phyloP scores from a whole-genome alignment of 2,797 vertebrate genomes.

The Myripristis jacobus region DNA sequence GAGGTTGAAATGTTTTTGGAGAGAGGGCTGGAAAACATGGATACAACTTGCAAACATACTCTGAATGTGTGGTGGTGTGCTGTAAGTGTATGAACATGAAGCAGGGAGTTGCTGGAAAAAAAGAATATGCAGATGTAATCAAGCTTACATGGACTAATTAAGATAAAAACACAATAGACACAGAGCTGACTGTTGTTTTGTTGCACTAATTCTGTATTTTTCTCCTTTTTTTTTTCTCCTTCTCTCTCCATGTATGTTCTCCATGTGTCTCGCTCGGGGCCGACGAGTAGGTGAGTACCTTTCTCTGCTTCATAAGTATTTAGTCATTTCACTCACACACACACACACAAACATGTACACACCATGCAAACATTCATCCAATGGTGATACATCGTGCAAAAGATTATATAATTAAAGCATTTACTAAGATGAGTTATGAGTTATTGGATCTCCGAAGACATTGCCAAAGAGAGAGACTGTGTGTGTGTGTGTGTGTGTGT shows the following conservation, averaged over 20 bases:
- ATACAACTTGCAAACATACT: no score
- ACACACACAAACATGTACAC: background rate
- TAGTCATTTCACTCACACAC: background rate
- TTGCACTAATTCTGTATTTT: constrained; percentile 13
- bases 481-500: constrained; percentile 18
- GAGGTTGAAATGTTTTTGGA: no score
- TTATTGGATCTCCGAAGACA: constrained; percentile 25
- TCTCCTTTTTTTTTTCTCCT: constrained; percentile 1
- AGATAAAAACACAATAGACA: background rate
- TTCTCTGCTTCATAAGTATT: background rate
- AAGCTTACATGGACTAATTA: no score
- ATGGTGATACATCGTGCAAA: constrained; percentile 7
- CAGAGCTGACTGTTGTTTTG: background rate
- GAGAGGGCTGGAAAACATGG: no score
- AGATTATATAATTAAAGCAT: constrained; percentile 32
- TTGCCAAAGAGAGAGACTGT: constrained; percentile 19
- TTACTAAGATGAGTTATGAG: constrained; percentile 30
- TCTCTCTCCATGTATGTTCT: constrained; percentile 8
- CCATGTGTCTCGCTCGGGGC: constrained; percentile 3
- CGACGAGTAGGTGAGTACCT: constrained; percentile 53
- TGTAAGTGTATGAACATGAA: no score
- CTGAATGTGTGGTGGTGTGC: no score
- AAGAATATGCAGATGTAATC: no score
- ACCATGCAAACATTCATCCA: background rate
- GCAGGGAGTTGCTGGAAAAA: no score